These are phyloP conservation scores for Burhinus bistriatus DNA, from an alignment of 2,113 vertebrate species.

Conservation along the genomic window DNA sequence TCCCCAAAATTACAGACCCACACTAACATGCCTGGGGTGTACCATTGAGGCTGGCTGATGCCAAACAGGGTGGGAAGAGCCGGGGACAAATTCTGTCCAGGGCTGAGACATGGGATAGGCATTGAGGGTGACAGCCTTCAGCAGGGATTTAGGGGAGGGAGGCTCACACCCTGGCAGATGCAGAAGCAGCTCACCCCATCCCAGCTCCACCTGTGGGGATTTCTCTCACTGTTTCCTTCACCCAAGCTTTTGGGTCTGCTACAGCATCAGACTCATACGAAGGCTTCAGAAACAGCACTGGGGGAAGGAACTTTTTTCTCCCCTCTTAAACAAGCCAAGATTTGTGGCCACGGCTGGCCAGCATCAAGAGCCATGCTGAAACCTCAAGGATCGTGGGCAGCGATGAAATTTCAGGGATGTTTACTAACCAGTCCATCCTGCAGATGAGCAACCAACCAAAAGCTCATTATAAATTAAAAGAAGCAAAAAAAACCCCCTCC, in stretches of 20 bases:
- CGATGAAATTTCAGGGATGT: background rate
- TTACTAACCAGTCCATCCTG: background rate
- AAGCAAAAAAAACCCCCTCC: background rate
- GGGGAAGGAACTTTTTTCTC: background rate
- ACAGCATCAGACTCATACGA: background rate
- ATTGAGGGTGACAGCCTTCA: rapidly evolving
- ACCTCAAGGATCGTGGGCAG: background rate
- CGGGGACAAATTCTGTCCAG: background rate
- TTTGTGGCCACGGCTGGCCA: background rate
- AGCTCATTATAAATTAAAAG: conserved; percentile 43
- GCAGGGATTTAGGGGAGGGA: background rate
- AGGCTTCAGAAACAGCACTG: background rate
- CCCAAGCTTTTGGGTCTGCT: background rate
- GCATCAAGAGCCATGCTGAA: background rate
- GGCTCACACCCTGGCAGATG: background rate
- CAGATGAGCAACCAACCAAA: background rate
- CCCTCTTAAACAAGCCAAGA: background rate
- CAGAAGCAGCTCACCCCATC: background rate
- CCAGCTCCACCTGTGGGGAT: background rate
- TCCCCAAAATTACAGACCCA: conserved; percentile 6
- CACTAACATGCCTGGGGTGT: background rate
- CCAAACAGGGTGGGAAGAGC: background rate
- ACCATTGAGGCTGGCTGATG: background rate
- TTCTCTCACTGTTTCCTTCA: background rate
- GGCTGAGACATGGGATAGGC: rapidly evolving